These are phyloP conservation scores for Halictus quadricinctus DNA, from an alignment of 2,888 invertebrate genomes.

Conservation along the genomic window DNA sequence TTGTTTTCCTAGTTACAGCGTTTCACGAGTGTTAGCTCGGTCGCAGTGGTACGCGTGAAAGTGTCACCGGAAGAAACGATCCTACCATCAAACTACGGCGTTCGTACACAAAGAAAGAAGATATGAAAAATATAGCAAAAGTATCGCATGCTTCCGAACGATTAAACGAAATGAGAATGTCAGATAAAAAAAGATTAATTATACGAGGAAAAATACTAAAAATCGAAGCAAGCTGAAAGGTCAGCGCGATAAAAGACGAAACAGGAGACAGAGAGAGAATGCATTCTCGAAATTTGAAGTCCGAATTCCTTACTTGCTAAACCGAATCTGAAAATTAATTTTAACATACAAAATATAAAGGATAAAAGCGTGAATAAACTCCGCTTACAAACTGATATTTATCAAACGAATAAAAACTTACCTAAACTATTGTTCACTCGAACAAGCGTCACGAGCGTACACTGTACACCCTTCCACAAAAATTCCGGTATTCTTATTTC, in stretches of 20 bases:
- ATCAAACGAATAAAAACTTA: not conserved
- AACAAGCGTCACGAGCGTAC: conserved; percentile 9
- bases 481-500: not conserved
- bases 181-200: not conserved
- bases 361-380: not conserved
- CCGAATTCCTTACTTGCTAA: not conserved
- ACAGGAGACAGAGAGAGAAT: not conserved
- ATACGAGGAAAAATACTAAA: not conserved
- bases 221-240: not conserved
- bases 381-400: not conserved
- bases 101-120: not conserved
- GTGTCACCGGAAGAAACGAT: not conserved
- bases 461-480: not conserved
- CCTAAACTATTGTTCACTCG: conserved; percentile 10
- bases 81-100: not conserved
- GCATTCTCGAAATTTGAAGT: not conserved
- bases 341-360: not conserved
- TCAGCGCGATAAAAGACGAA: not conserved
- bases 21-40: conserved; percentile 6
- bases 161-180: not conserved
- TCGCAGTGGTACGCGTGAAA: conserved; percentile 16
- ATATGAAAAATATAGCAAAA: not conserved
- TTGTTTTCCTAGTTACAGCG: conserved; percentile 10
- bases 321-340: not conserved
- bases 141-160: not conserved